phyloP scores from a whole-genome alignment of 2,113 vertebrate species.

The Colossoma macropomum region DNA sequence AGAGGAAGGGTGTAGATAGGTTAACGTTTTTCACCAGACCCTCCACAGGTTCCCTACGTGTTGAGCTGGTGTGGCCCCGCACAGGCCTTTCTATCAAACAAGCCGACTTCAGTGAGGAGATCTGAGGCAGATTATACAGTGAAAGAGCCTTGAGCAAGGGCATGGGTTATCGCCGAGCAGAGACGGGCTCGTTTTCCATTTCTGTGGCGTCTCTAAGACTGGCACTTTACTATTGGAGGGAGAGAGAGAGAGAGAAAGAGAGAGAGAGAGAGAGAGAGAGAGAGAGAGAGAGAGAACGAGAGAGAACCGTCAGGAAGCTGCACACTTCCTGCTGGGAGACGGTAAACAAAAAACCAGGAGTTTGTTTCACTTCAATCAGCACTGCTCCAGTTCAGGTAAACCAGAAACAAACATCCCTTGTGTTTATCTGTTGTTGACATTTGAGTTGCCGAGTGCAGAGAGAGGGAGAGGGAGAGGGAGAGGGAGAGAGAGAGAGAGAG shows the following conservation, averaged over 20 bases:
- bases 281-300: background rate
- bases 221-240: constrained; percentile 26
- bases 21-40: constrained; percentile 20
- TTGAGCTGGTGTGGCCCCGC: constrained; percentile 40
- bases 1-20: background rate
- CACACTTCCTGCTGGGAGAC: constrained; percentile 41
- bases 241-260: background rate
- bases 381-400: constrained; percentile 40
- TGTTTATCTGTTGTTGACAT: constrained; percentile 57
- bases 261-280: background rate
- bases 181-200: constrained; percentile 37
- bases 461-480: background rate
- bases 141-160: constrained; percentile 37
- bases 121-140: constrained; percentile 49
- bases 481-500: constrained; percentile 2
- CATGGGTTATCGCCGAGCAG: constrained; percentile 46
- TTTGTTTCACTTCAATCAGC: constrained; percentile 53
- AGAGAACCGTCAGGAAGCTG: background rate
- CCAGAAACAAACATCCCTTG: constrained; percentile 40
- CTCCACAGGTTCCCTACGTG: constrained; percentile 44
- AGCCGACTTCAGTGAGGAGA: constrained; percentile 36
- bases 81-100: constrained; percentile 37
- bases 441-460: constrained; percentile 18
- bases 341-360: constrained; percentile 47
- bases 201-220: constrained; percentile 34